Percentiles rank a stretch among this genome's conserved stretches.
phyloP scores from a whole-genome alignment of 2,888 invertebrate genomes.

The Argynnis bischoffii region DNA sequence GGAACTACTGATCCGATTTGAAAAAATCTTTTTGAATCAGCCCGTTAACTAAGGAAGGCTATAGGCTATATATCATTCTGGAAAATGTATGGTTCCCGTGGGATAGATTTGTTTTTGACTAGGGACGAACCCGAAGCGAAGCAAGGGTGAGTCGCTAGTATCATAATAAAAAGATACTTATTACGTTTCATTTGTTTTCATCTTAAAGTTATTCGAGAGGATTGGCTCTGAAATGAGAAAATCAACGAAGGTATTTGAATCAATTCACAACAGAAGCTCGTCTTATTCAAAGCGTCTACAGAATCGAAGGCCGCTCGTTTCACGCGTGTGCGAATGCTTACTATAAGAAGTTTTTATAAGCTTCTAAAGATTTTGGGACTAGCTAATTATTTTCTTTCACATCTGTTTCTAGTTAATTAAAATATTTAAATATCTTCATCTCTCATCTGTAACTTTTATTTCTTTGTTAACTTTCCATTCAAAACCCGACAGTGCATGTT shows the following conservation, averaged over 20 bases:
- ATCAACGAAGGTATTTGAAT: conserved; percentile 56
- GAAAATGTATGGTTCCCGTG: no score
- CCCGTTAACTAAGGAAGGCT: no score
- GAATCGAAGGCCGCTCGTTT: conserved; percentile 57
- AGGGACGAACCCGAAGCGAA: no score
- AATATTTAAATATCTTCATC: conserved; percentile 60
- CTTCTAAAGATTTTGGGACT: conserved; percentile 53
- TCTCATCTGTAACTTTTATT: conserved; percentile 55
- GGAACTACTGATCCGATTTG: no score
- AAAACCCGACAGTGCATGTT: conserved; percentile 64
- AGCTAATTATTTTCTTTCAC: conserved; percentile 52
- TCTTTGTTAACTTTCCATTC: conserved; percentile 57
- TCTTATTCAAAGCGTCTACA: conserved; percentile 54
- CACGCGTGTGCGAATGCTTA: conserved; percentile 56
- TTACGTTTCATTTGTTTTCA: conserved; percentile 37
- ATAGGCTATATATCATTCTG: no score
- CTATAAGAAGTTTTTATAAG: conserved; percentile 51
- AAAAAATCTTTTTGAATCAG: no score
- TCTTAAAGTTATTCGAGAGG: conserved; percentile 46
- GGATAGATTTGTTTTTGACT: no score
- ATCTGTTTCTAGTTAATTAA: conserved; percentile 63
- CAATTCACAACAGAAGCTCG: conserved; percentile 51
- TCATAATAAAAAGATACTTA: conserved; percentile 12
- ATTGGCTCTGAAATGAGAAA: conserved; percentile 54
- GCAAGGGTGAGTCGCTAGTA: no score